These are phyloP conservation scores for Psilopogon haemacephalus DNA, from an alignment of 2,113 vertebrate species.

Conservation along the genomic window DNA sequence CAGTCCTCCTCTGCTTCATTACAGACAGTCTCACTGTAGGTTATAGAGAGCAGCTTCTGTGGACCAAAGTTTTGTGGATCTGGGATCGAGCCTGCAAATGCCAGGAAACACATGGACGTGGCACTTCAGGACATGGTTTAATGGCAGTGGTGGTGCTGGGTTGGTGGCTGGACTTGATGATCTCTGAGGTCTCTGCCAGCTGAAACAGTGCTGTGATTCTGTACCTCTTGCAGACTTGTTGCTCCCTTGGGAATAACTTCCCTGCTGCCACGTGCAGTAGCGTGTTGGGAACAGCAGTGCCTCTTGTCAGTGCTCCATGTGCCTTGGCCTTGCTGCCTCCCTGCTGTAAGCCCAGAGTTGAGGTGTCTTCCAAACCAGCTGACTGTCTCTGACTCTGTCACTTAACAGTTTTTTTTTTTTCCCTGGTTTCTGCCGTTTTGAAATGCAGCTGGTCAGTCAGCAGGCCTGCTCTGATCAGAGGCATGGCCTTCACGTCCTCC, in stretches of 20 bases:
- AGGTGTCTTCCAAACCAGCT: not conserved
- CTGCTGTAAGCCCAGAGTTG: not conserved
- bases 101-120: too few species aligned
- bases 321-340: not conserved
- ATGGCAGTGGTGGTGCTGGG: too few species aligned
- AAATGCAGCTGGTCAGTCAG: conserved; percentile 69
- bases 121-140: too few species aligned
- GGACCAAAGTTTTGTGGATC: not conserved
- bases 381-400: fast-evolving
- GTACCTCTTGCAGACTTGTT: not conserved
- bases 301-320: not conserved
- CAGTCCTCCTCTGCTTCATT: not conserved
- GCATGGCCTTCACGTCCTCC: conserved; percentile 80
- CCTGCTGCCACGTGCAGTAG: not conserved
- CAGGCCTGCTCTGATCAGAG: conserved; percentile 73
- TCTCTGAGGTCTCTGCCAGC: too few species aligned
- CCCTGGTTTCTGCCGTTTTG: not conserved
- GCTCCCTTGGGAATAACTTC: not conserved
- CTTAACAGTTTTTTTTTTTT: not conserved
- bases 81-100: not conserved
- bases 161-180: too few species aligned
- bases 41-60: not conserved
- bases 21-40: not conserved
- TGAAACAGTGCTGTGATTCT: too few species aligned
- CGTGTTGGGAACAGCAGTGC: not conserved